Percentiles rank a stretch among this genome's conserved stretches.
These are phyloP conservation scores for Cathartes aura DNA, from an alignment of 2,113 vertebrate genomes.

Conservation along the genomic window DNA sequence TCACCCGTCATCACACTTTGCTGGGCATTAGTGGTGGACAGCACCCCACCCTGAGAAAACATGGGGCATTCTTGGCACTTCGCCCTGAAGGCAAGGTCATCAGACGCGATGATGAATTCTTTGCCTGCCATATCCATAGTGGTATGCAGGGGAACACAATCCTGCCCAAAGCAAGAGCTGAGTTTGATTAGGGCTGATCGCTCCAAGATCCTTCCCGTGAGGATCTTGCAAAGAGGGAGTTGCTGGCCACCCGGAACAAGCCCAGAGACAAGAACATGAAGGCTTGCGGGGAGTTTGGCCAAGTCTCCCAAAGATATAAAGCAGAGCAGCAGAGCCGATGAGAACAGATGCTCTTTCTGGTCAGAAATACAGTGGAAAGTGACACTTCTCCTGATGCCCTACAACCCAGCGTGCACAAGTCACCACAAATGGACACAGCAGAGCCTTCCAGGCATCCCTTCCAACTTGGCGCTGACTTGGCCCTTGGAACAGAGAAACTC, in stretches of 20 bases:
- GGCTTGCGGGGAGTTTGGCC: not conserved
- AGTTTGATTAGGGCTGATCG: not conserved
- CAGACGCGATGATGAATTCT: conserved; percentile 51
- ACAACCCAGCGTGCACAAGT: not conserved
- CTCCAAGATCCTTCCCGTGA: not conserved
- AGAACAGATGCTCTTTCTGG: not conserved
- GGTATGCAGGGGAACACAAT: conserved; percentile 57
- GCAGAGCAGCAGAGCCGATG: not conserved
- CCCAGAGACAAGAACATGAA: not conserved
- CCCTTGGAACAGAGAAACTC: not conserved
- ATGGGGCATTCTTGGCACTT: conserved; percentile 75
- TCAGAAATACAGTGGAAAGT: not conserved
- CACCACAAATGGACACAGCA: not conserved
- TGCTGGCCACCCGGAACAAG: not conserved
- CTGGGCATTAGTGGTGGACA: conserved; percentile 63
- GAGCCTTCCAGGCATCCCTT: not conserved
- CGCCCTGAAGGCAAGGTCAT: conserved; percentile 66
- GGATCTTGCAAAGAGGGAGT: not conserved
- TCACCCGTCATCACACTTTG: conserved; percentile 68
- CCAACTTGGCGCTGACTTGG: not conserved
- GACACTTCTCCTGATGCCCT: not conserved
- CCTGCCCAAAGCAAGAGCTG: not conserved
- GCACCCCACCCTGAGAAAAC: conserved; percentile 75
- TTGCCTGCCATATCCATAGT: conserved; percentile 27
- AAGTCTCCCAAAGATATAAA: not conserved